Evolutionary conservation across 2,113 vertebrate genomes (phyloP).

Genomic region (Danio rerio): DNA sequence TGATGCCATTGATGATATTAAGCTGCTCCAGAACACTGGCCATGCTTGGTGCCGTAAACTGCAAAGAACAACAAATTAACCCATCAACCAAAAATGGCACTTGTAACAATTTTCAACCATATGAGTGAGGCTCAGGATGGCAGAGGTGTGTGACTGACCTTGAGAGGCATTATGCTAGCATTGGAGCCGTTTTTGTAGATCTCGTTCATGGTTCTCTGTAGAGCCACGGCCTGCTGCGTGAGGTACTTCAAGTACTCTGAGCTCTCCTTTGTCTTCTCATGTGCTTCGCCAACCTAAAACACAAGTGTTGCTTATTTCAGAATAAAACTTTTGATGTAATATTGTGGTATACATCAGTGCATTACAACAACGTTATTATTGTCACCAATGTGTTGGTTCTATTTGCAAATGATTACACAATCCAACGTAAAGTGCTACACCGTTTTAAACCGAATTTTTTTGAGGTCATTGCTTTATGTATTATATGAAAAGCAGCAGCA

Average conservation of each 20-base stretch:
- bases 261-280: constrained; percentile 98
- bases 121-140: not conserved
- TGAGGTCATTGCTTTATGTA: no score
- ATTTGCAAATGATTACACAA: not conserved
- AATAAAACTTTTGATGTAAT: not conserved
- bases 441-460: no score
- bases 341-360: not conserved
- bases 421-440: not conserved
- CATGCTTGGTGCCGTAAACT: constrained; percentile 99
- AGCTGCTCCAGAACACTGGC: constrained; percentile 95
- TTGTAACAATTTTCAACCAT: not conserved
- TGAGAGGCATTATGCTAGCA: constrained; percentile 93
- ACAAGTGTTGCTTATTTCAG: not conserved
- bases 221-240: constrained; percentile 95
- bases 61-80: constrained; percentile 24
- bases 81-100: not conserved
- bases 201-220: constrained; percentile 99
- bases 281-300: constrained; percentile 90
- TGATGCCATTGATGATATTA: constrained; percentile 98
- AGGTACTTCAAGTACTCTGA: constrained; percentile 98
- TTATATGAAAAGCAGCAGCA: no score
- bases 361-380: not conserved
- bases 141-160: constrained; percentile 74
- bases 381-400: not conserved
- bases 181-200: constrained; percentile 98